Percentiles rank a stretch among this genome's conserved stretches.
Conservation (phyloP, 2,888 invertebrate species). For the Rambutsinella grinnellia region DNA sequence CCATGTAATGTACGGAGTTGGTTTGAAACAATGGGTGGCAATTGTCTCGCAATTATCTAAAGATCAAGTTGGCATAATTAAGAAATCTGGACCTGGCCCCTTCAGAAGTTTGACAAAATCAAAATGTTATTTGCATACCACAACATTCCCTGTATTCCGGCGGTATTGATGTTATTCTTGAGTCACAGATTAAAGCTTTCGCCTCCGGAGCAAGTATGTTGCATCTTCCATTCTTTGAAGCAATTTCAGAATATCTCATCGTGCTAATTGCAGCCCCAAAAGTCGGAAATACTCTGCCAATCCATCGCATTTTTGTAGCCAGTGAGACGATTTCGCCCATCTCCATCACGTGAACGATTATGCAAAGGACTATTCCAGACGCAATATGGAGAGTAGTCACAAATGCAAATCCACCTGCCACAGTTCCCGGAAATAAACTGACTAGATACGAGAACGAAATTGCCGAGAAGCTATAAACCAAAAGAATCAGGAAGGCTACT, state of each 20-base stretch:
- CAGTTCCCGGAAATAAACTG: conserved; percentile 71
- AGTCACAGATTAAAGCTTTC: conserved; percentile 57
- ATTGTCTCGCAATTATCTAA: conserved; percentile 50
- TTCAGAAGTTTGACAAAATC: background rate
- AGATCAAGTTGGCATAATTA: background rate
- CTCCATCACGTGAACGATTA: conserved; percentile 30
- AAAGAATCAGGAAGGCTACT: conserved; percentile 71
- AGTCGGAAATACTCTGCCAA: conserved; percentile 61
- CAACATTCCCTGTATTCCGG: conserved; percentile 58
- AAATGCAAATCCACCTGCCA: conserved; percentile 71
- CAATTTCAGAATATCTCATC: conserved; percentile 58
- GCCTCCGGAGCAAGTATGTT: conserved; percentile 52
- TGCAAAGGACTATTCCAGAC: conserved; percentile 36
- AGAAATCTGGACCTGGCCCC: background rate
- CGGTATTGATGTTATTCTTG: conserved; percentile 30
- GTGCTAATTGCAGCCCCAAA: conserved; percentile 60
- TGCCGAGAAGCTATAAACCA: conserved; percentile 75
- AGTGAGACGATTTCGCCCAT: conserved; percentile 24
- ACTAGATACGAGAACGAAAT: conserved; percentile 78
- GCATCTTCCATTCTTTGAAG: conserved; percentile 58
- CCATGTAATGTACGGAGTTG: conserved; percentile 54
- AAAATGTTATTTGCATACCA: conserved; percentile 42
- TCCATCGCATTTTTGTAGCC: conserved; percentile 32
- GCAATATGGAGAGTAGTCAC: conserved; percentile 68
- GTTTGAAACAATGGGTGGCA: conserved; percentile 49